Evolutionary conservation across 2,797 vertebrate species (phyloP), one percentile per base, ranked within the genome.

Genomic region (Melanotaenia pygmaea): DNA sequence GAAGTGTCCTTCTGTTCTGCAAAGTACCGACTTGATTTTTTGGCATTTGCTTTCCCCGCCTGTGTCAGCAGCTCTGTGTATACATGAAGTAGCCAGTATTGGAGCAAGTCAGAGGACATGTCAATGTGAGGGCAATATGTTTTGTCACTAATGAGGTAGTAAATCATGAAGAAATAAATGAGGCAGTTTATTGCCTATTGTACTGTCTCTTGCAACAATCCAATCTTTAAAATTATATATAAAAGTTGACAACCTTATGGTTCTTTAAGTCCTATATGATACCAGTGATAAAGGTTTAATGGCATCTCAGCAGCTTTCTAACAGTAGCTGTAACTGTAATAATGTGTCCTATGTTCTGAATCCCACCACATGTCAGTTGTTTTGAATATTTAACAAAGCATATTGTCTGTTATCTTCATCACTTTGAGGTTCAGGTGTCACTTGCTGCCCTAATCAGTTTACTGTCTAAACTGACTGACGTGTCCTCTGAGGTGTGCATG

Each of bases 401-500:
- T 50, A 64, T 87, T 68, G 22, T 82, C 70, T 59, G 61, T 90
- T 83, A 87, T 78, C 84, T 79, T 74, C 77, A 78, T 66, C 28
- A 70, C 77, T 58, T 59, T 8, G 4, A 57, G 69, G 78, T 89
- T 86, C 70, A 79, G 83, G 79, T 86, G 82, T 88, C 78, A 74
- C 67, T 79, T 72, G 54, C 59, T 69, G 57, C 63, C 72, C 70
- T 80, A 81, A 86, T 86, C 58, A 13, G 72, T 82, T 85, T 83
- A 70, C 77, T 73, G 68, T 85, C 76, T 68, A 68, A 59, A 51
- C 58, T 68, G 81, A 62, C 70, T 78, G 64, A 59, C 64, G 69
- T 79, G 80, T 88, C 79, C 86, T 89, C 78, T 81, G 70, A 89
- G 76, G 82, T 77, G 72, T 82, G 78, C 60, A 51, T 71, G 70